These are phyloP conservation scores for Sitodiplosis mosellana DNA, from an alignment of 1,140 invertebrate genomes.

Conservation along the genomic window DNA sequence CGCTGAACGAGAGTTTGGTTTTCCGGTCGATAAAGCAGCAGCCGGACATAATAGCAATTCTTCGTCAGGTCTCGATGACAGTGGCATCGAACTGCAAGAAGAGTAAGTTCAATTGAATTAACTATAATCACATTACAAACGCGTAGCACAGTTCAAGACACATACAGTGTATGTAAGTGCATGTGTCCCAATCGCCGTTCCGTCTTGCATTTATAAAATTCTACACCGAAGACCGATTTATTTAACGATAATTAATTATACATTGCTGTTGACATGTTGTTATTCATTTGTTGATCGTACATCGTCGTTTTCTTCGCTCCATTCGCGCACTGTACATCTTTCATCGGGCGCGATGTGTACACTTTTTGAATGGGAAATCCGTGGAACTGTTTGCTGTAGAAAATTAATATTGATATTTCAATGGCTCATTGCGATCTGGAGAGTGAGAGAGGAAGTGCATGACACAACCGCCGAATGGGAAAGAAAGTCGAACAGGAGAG, in stretches of 20 bases:
- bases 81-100: slow-evolving; percentile 29
- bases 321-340: not conserved
- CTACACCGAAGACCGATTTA: too few relatives aligned
- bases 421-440: not conserved
- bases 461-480: too few relatives aligned
- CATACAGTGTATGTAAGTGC: not conserved
- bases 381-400: too few relatives aligned
- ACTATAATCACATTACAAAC: not conserved
- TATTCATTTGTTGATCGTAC: not conserved
- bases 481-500: too few relatives aligned
- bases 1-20: slow-evolving; percentile 30
- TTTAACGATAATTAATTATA: not conserved
- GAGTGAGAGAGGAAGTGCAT: too few relatives aligned
- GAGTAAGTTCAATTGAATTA: slow-evolving; percentile 30
- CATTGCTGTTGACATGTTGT: not conserved
- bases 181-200: too few relatives aligned
- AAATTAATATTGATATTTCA: too few relatives aligned
- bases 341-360: too few relatives aligned
- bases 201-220: not conserved
- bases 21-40: slow-evolving; percentile 4
- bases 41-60: slow-evolving; percentile 8
- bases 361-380: too few relatives aligned
- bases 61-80: slow-evolving; percentile 17
- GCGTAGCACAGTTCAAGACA: not conserved
- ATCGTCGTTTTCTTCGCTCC: not conserved